These are phyloP conservation scores for Sinella curviseta DNA, from an alignment of 1,140 invertebrate species.

Conservation along the genomic window DNA sequence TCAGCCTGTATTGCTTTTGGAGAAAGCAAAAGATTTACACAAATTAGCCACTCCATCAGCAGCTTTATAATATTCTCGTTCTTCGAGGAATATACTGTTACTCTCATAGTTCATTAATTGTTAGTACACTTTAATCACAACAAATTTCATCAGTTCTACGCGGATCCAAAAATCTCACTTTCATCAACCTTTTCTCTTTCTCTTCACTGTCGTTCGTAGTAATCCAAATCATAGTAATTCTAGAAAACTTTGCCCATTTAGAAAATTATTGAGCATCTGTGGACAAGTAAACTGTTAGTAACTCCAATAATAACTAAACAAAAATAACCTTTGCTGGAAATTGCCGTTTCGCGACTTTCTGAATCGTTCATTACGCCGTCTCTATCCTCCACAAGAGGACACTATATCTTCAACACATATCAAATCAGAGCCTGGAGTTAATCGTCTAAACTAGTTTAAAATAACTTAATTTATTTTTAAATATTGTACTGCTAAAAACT, in stretches of 20 bases:
- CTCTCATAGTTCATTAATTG: neutral
- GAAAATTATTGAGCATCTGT: no score
- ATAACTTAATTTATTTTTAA: no score
- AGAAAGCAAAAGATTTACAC: neutral
- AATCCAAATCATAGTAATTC: no score
- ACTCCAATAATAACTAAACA: no score
- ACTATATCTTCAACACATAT: slow-evolving; percentile 4
- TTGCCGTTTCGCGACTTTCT: no score
- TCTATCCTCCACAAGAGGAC: neutral
- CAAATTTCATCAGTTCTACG: neutral
- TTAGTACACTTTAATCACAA: no score
- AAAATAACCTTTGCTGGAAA: no score
- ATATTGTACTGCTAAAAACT: no score
- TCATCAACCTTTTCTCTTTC: no score
- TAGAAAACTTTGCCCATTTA: no score
- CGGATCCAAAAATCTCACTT: neutral
- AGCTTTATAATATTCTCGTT: neutral
- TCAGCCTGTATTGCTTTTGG: slow-evolving; percentile 7
- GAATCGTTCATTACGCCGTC: neutral
- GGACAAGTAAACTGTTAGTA: no score
- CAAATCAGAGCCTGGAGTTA: slow-evolving; percentile 17
- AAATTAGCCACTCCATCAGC: neutral
- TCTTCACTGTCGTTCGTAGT: no score
- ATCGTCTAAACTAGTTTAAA: neutral
- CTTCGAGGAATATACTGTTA: neutral